These are phyloP conservation scores for Periophthalmodon schlosseri DNA, from an alignment of 2,113 vertebrate species.

Conservation along the genomic window DNA sequence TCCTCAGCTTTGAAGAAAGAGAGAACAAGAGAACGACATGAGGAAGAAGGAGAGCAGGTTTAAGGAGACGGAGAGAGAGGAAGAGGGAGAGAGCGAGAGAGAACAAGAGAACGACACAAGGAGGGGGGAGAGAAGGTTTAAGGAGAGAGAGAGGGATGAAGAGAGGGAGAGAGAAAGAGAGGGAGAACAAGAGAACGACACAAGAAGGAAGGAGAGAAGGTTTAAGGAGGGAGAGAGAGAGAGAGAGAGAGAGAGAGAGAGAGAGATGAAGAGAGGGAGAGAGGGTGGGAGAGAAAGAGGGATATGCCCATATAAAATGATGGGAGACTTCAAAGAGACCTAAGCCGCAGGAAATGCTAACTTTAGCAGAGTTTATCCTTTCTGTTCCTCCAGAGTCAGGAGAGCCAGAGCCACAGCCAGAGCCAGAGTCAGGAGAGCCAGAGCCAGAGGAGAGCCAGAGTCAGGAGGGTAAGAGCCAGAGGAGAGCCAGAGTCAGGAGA, in stretches of 20 bases:
- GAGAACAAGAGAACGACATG: neutral
- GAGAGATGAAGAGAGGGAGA: neutral
- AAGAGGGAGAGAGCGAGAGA: too few relatives aligned
- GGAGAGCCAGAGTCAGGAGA: too few relatives aligned
- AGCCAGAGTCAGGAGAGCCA: neutral
- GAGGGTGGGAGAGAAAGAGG: constrained; percentile 7
- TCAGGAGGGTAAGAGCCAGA: too few relatives aligned
- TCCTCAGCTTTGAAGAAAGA: neutral
- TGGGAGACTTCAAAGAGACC: constrained; percentile 35
- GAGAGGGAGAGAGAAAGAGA: neutral
- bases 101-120: too few relatives aligned
- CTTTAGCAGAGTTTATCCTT: constrained; percentile 30
- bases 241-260: too few relatives aligned
- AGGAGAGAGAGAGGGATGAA: neutral
- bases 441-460: too few relatives aligned
- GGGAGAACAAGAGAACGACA: neutral
- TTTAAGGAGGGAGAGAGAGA: constrained; percentile 6
- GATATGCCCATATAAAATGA: constrained; percentile 2
- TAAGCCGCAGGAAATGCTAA: constrained; percentile 24
- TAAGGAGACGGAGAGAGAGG: too few relatives aligned
- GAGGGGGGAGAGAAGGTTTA: too few relatives aligned
- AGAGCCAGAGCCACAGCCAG: too few relatives aligned
- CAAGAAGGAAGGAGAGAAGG: neutral
- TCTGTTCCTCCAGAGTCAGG: constrained; percentile 9
- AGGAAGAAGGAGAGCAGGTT: too few relatives aligned